These are phyloP conservation scores for Herpetotheres cachinnans DNA, from an alignment of 2,113 vertebrate genomes.

Conservation along the genomic window DNA sequence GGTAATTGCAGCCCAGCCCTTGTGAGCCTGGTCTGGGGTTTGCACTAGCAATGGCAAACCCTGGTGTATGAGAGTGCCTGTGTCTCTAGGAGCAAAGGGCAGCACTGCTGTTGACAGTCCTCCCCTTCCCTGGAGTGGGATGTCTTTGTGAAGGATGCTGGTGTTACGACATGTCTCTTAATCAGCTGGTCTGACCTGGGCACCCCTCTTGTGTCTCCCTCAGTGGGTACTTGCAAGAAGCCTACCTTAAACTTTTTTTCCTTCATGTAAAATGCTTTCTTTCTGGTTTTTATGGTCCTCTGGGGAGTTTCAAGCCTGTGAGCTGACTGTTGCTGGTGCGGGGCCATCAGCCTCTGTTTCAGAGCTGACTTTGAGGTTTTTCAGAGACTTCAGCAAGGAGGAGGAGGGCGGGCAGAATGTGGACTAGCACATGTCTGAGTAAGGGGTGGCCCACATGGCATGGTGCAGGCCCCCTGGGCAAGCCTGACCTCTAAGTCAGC, in stretches of 20 bases:
- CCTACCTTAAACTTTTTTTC: background rate
- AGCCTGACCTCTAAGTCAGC: background rate
- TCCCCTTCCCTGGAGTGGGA: background rate
- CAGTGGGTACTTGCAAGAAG: background rate
- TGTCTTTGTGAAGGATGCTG: background rate
- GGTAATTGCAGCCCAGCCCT: background rate
- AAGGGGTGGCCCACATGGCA: background rate
- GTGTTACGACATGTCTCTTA: background rate
- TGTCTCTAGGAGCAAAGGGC: background rate
- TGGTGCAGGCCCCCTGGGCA: rapidly evolving
- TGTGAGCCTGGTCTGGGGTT: background rate
- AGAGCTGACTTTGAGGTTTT: background rate
- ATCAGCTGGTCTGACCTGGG: background rate
- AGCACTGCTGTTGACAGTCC: background rate
- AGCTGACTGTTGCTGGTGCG: background rate
- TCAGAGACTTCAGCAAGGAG: background rate
- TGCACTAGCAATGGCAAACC: background rate
- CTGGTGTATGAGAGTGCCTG: background rate
- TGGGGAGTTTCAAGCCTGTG: background rate
- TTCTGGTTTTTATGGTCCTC: background rate
- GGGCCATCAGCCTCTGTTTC: background rate
- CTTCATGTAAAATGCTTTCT: background rate
- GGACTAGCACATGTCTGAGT: rapidly evolving
- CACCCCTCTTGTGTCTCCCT: background rate
- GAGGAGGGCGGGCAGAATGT: background rate